A percentile compares a stretch with the other conserved stretches of the same genome.
Evolutionary conservation across 2,888 invertebrate species (phyloP).

Genomic region (Anoplius nigerrimus): DNA sequence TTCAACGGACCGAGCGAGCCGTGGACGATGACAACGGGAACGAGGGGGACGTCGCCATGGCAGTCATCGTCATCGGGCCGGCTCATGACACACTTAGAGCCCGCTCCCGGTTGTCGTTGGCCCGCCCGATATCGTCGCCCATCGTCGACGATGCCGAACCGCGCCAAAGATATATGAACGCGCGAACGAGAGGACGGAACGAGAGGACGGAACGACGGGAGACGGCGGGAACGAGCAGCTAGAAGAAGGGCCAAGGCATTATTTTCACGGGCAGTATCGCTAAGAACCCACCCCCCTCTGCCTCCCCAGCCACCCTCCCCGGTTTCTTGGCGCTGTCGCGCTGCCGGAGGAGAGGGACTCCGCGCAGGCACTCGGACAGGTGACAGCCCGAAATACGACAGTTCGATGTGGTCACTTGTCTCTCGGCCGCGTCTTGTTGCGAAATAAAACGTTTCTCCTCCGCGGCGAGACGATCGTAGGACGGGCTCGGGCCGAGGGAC

Average conservation of each 20-base stretch:
- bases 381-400: slow-evolving; percentile 67
- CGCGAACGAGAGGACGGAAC: slow-evolving; percentile 18
- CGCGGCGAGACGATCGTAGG: slow-evolving; percentile 5
- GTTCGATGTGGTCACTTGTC: slow-evolving; percentile 70
- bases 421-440: slow-evolving; percentile 56
- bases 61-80: slow-evolving; percentile 49
- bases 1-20: slow-evolving; percentile 39
- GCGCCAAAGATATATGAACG: slow-evolving; percentile 7
- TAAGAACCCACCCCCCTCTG: slow-evolving; percentile 27
- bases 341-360: slow-evolving; percentile 43
- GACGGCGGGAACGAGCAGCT: slow-evolving; percentile 7
- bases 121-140: background rate
- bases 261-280: slow-evolving; percentile 35
- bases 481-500: background rate
- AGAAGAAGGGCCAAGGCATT: slow-evolving; percentile 28
- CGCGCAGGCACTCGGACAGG: slow-evolving; percentile 54
- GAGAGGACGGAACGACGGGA: background rate
- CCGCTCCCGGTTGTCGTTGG: slow-evolving; percentile 10
- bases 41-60: slow-evolving; percentile 17
- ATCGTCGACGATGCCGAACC: background rate
- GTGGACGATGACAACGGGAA: slow-evolving; percentile 28
- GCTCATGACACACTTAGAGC: slow-evolving; percentile 63
- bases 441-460: slow-evolving; percentile 61
- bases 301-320: background rate
- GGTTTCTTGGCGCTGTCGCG: slow-evolving; percentile 25